Base-by-base conservation (phyloP, 1,140 invertebrate species). In the Ladona fulva region DNA sequence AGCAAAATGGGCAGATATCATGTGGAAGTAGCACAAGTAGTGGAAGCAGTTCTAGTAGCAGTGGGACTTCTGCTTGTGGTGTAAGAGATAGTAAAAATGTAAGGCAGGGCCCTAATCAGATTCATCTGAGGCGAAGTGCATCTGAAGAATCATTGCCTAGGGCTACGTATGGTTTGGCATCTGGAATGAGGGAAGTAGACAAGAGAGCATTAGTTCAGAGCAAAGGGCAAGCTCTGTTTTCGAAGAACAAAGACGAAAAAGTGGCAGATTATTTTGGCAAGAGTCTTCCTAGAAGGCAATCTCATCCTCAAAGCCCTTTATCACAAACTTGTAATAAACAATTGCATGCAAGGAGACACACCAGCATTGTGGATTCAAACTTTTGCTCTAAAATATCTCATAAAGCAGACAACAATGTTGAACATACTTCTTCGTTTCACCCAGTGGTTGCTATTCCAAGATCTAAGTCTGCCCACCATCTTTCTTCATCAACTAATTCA, bases 101-200 rank as follows among this genome's bases (percentile, higher is more conserved):
- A 78, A 82, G 8, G 79, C 66, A 37, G 82, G 83, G 73, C 81
- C 80, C 22, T 85, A 37, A 37, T 37, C 83, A 75, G 84, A 85
- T 19, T 80, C 37, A 77, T 75, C 74, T 86, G 1, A 76, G 84
- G 16, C 79, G 85, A 29, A 85, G 84, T 78, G 85, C 85, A 12
- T 86, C 85, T 6, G 86, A 87, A 78, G 86, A 87, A 77, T 85
- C 84, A 24, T 79, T 86, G 11, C 79, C 85, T 6, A 16, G 52
- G 52, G 52, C 52, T 16, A 22, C 52, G 12, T 66, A 6, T 22
- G 52, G 52, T 22, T 3, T 12, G 12, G 16, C 52, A 16, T 37
- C 29, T 37, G 29, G 29, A 37, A 37, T 37, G 29, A 37, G 29
- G 8, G 29, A 37, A 37, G 16, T 66, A 6, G 52, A 66, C 52